phyloP scores from a whole-genome alignment of 2,888 invertebrate species.

The Steinernema scapterisci region DNA sequence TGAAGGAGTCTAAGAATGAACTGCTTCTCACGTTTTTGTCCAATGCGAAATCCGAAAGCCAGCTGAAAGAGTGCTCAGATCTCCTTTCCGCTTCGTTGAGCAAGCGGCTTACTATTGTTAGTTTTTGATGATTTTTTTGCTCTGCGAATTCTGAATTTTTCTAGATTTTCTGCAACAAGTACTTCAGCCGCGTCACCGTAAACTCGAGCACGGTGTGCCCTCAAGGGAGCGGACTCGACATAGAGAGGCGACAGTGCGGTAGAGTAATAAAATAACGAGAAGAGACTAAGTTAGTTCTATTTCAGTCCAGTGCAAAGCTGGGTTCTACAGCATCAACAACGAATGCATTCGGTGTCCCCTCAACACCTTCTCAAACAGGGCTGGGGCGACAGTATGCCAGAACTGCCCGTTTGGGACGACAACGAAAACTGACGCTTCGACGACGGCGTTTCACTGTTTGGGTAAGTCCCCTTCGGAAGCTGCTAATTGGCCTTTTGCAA shows the following conservation, averaged over 20 bases:
- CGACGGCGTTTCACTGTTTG: constrained; percentile 1
- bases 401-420: neutral
- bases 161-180: constrained; percentile 27
- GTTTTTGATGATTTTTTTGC: neutral
- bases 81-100: neutral
- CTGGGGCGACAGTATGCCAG: constrained; percentile 1
- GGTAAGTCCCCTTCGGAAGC: no score
- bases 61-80: neutral
- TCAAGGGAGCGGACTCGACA: constrained; percentile 2
- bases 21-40: constrained; percentile 8
- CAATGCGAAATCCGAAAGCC: constrained; percentile 1
- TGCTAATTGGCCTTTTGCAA: no score
- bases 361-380: neutral
- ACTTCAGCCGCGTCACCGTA: constrained; percentile 8
- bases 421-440: neutral
- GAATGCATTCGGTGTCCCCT: neutral
- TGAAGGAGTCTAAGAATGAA: neutral
- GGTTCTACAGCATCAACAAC: constrained; percentile 23
- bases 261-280: neutral
- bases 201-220: constrained; percentile 13
- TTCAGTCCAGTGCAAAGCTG: neutral
- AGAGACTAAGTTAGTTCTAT: neutral
- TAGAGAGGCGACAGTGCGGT: neutral
- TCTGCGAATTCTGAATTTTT: neutral
- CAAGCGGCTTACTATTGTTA: neutral